A percentile compares a stretch with the other conserved stretches of the same genome.
phyloP scores from a whole-genome alignment of 1,140 invertebrate genomes.

The Drosophila nikananu region DNA sequence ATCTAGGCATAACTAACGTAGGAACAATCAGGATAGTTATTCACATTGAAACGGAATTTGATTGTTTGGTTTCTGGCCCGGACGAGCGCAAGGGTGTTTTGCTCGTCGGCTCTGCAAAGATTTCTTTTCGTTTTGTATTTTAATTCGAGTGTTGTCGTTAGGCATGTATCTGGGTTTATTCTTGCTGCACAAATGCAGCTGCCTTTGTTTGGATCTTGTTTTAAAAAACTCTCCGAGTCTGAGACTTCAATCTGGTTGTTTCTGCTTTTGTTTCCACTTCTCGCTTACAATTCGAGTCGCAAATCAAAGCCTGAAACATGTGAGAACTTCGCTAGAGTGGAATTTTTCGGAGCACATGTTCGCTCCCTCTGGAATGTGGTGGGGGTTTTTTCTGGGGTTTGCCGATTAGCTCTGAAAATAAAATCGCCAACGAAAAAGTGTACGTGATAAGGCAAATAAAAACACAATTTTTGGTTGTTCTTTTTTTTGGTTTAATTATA shows the following conservation, averaged over 20 bases:
- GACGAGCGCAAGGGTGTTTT: slow-evolving; percentile 13
- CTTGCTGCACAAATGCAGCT: slow-evolving; percentile 13
- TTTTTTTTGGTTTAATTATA: slow-evolving; percentile 75
- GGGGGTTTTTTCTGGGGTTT: slow-evolving; percentile 3
- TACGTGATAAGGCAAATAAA: slow-evolving; percentile 55
- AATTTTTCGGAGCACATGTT: slow-evolving; percentile 42
- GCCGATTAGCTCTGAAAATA: slow-evolving; percentile 36
- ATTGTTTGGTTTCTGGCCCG: slow-evolving; percentile 22
- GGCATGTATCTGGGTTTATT: slow-evolving; percentile 16
- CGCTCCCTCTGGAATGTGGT: slow-evolving; percentile 17
- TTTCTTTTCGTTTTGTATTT: slow-evolving; percentile 27
- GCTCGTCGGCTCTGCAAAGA: slow-evolving; percentile 25
- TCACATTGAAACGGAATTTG: slow-evolving; percentile 38
- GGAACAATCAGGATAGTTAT: slow-evolving; percentile 35
- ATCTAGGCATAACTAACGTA: slow-evolving; percentile 37
- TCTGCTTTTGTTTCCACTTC: slow-evolving; percentile 21
- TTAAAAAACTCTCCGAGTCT: neutral
- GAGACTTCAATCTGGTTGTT: slow-evolving; percentile 2
- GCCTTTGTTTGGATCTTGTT: slow-evolving; percentile 31
- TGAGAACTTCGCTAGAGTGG: slow-evolving; percentile 29
- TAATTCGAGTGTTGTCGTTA: slow-evolving; percentile 10
- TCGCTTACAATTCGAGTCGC: slow-evolving; percentile 33
- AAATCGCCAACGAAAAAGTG: slow-evolving; percentile 34
- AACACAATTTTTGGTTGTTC: slow-evolving; percentile 56
- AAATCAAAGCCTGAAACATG: slow-evolving; percentile 50